Conservation (phyloP, 1,140 invertebrate genomes). For the Penaeus indicus region DNA sequence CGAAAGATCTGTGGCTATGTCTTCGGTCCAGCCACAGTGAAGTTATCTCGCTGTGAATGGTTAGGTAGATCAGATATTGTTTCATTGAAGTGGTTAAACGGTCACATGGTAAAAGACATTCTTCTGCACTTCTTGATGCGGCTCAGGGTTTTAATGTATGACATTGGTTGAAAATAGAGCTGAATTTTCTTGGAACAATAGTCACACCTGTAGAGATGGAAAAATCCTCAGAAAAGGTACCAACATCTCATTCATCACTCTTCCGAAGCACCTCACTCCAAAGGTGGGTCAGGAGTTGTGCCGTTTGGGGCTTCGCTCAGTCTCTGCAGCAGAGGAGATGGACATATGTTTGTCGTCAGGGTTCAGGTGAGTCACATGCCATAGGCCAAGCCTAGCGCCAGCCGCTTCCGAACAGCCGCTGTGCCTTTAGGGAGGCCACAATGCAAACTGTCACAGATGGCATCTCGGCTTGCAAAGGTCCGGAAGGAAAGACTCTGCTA, state of each 20-base stretch:
- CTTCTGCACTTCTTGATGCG: background rate
- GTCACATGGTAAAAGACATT: background rate
- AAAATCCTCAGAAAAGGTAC: too few species aligned
- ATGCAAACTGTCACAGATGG: slow-evolving; percentile 16
- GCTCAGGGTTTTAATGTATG: too few species aligned
- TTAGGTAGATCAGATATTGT: too few species aligned
- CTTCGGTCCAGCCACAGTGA: background rate
- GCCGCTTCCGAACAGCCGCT: slow-evolving; percentile 18
- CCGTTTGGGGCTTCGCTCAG: background rate
- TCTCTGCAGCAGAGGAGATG: slow-evolving; percentile 9
- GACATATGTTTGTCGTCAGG: slow-evolving; percentile 11
- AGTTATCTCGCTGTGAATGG: slow-evolving; percentile 7
- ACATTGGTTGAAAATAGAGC: too few species aligned
- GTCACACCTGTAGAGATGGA: too few species aligned
- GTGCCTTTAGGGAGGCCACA: slow-evolving; percentile 36
- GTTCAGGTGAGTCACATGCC: background rate
- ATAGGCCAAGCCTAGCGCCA: slow-evolving; percentile 29
- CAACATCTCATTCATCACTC: background rate
- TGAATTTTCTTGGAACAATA: too few species aligned
- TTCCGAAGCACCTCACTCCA: slow-evolving; percentile 23
- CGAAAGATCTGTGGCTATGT: background rate
- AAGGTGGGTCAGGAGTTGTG: background rate
- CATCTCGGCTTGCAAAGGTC: background rate
- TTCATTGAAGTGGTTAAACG: too few species aligned
- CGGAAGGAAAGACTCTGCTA: slow-evolving; percentile 13